Evolutionary conservation across 2,113 vertebrate species (phyloP).

Genomic region (Alexandromys fortis): DNA sequence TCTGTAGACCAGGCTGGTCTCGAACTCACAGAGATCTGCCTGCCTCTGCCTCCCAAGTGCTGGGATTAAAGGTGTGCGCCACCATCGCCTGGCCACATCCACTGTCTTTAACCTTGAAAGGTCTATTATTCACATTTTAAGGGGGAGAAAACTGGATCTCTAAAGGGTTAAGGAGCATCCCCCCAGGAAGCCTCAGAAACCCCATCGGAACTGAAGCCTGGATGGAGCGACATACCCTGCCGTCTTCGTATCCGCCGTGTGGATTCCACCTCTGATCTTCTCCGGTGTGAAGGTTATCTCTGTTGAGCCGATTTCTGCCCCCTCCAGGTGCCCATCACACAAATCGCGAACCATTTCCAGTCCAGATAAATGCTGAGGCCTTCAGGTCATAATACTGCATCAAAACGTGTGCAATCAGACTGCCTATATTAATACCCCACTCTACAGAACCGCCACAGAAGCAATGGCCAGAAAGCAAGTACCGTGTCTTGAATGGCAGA

Average conservation of each 20-base stretch:
- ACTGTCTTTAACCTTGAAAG: neutral
- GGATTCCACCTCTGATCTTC: slow-evolving; percentile 92
- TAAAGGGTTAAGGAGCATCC: neutral
- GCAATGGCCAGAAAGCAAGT: neutral
- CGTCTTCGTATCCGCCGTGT: slow-evolving; percentile 94
- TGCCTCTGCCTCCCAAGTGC: no score
- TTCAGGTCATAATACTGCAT: slow-evolving; percentile 80
- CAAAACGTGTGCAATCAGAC: slow-evolving; percentile 60
- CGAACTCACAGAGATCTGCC: no score
- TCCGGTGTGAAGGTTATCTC: slow-evolving; percentile 92
- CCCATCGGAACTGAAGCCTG: neutral
- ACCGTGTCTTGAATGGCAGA: neutral
- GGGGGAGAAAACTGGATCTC: neutral
- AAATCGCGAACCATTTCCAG: slow-evolving; percentile 93
- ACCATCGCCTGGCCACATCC: no score
- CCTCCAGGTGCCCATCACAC: slow-evolving; percentile 92
- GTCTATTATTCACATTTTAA: neutral
- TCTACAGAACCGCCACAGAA: slow-evolving; percentile 36
- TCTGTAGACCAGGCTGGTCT: no score
- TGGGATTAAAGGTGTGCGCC: no score
- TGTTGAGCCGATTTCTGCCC: slow-evolving; percentile 93
- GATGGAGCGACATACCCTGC: slow-evolving; percentile 89
- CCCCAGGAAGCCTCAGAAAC: neutral
- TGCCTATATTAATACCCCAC: neutral
- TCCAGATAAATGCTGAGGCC: slow-evolving; percentile 97